Evolutionary conservation across 2,113 vertebrate genomes (phyloP), one percentile per base, ranked within the genome.

Genomic region (Corythornis vintsioides): DNA sequence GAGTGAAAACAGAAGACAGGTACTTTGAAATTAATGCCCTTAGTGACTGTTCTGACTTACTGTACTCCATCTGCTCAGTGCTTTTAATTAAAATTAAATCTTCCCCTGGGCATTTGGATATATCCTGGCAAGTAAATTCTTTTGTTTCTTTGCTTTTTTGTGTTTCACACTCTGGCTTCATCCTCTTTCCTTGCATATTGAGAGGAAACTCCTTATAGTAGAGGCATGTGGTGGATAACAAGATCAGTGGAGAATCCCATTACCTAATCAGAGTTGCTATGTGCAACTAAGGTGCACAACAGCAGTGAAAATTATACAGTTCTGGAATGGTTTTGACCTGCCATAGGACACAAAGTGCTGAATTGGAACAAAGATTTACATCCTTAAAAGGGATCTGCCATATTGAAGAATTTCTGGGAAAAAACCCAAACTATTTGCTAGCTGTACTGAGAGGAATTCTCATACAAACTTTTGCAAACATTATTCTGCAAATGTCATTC

Each of bases 401-500:
- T 70, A 73, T 45, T 86, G 63, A 75, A 71, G 82, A 89, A 70
- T 24, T 31, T 3, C 7, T 17, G 24, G 45, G 42, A n/a, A 43
- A 25, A 56, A 59, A n/a, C 10, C 38, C 38, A 45, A 24, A 63
- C 8, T 40, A 65, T 87, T 74, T 78, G n/a, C 65, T 75, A 91
- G 15, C 24, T 56, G 40, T 81, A 81, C n/a, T 86, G 70, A 89
- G 78, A 96, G 84, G 55, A 94, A 89, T 61, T 79, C 71, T 96
- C 76, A 55, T n/a, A 45, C 85, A 90, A 97, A 97, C 97, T 96
- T 96, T 78, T 88, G 56, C 93, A 97, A 96, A 96, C 57, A 64
- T 90, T 95, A 95, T 92, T 95, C 96, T 96, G 82, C 85, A 97
- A 97, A 96, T 97, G 88, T 70, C 93, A 86, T 69, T 97, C 83